Evolutionary conservation across 2,797 vertebrate genomes (phyloP).

Genomic region (Falco biarmicus): DNA sequence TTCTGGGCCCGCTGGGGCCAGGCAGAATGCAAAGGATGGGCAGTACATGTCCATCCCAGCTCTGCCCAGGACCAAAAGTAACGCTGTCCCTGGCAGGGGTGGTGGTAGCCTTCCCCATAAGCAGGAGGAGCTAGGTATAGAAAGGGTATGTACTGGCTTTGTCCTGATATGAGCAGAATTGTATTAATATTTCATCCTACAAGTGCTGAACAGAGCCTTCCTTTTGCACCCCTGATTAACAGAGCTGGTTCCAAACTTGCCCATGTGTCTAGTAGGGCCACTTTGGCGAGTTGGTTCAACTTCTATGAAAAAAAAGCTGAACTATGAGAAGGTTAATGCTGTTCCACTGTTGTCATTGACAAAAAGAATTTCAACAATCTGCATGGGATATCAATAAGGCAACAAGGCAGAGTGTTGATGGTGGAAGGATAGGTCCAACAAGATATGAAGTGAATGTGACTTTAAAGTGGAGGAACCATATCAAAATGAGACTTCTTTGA

Average conservation of each 20-base stretch:
- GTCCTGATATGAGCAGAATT: background rate
- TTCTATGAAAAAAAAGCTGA: background rate
- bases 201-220: background rate
- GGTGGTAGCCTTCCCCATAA: background rate
- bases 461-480: background rate
- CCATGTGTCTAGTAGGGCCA: background rate
- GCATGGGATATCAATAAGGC: background rate
- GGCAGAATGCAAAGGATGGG: background rate
- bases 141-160: background rate
- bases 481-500: background rate
- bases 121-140: background rate
- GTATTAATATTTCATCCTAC: background rate
- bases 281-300: background rate
- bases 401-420: background rate
- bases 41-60: fast-evolving
- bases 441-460: background rate
- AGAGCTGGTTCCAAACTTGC: background rate
- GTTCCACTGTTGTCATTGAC: background rate
- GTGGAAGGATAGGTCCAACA: background rate
- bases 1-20: background rate
- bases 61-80: background rate
- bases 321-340: background rate
- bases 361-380: background rate
- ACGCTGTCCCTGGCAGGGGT: background rate
- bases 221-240: background rate